Evolutionary conservation across 2,797 vertebrate species (phyloP), one percentile per base, ranked within the genome.

Genomic region (Catostomus latipinnis): DNA sequence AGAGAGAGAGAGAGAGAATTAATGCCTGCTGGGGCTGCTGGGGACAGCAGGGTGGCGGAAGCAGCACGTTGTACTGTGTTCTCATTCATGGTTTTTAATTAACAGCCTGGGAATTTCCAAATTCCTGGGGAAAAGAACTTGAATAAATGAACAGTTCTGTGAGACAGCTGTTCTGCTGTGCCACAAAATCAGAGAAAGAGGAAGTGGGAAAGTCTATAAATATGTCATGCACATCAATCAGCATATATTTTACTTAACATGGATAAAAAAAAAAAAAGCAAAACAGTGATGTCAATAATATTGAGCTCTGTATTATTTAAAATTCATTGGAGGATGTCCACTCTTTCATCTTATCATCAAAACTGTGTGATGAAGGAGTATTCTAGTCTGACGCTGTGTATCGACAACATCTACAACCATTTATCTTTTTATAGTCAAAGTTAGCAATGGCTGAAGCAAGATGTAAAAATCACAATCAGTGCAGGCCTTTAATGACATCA

Each of bases 41-140:
- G 58, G 67, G 76, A 81, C 63, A 63, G 65, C 79, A 81, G 58
- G 70, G 63, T 84, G 83, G 69, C 83, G 83, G 73, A 77, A 67
- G 46, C 74, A 80, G 76, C 71, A 66, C 81, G 81, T 86, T 83
- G 75, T 85, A 75, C 77, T 78, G 76, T 76, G 62, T 84, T 87
- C 70, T 80, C 73, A 83, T 85, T 85, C 80, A 83, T 82, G 80
- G 71, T 81, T 85, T 85, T 87, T 86, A 85, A 87, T 87, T 87
- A 85, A 85, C 77, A 85, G 79, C 83, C 74, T 83, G 86, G 83
- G 86, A 87, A 85, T 87, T 83, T 85, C 61, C 76, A 80, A 80
- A 83, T 83, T 83, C 57, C 83, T 53, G 62, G 80, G 74, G 80
- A 85, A 82, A 83, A 83, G 68, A 80, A 67, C 46, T 74, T 71